Base-by-base conservation (phyloP, 2,888 invertebrate species). In the Lasioglossum calceatum region DNA sequence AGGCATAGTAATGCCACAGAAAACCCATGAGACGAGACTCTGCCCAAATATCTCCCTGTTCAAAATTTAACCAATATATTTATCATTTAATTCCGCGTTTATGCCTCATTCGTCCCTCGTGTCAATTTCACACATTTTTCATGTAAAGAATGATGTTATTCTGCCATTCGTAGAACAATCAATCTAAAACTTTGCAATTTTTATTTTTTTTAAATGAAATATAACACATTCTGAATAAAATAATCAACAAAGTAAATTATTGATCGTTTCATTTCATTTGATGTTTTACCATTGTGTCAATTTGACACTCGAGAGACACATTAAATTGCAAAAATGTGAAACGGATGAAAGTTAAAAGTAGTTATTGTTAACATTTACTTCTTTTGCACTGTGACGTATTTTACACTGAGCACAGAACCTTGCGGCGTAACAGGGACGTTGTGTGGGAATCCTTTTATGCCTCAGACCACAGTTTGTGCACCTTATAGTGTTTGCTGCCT, bases 41-140 rank as follows among this genome's bases (percentile, higher is more conserved):
- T 74, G 99, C 99, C 99, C 99, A 99, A 92, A 99, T 98, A 95
- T 99, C 99, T 85, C 99, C 99, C 98, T 98, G 95, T 70, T 75
- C 19, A 64, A 76, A 71, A 58, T 85, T 77, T 44, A 10, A 78
- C 67, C 27, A 42, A 54, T 78, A 27, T n/a, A 23, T 78, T 54
- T 71, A 78, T 19, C 14, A 71, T 36, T n/a, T 32, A 64, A 64
- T 16, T 64, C 16, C 7, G 32, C 27, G 14, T 64, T n/a, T n/a
- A 58, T n/a, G 2, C 58, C n/a, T n/a, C 58, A 58, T n/a, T 12
- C 3, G 10, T 58, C 10, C n/a, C 10, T 58, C n/a, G 58, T 58
- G 58, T 58, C 10, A 23, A 47, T 47, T 47, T 47, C 47, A 47
- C 47, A 47, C 47, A 47, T 47, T 16, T 50, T 50, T 50, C 50